phyloP scores from a whole-genome alignment of 2,888 invertebrate genomes.

The Alviniconcha strummeri region DNA sequence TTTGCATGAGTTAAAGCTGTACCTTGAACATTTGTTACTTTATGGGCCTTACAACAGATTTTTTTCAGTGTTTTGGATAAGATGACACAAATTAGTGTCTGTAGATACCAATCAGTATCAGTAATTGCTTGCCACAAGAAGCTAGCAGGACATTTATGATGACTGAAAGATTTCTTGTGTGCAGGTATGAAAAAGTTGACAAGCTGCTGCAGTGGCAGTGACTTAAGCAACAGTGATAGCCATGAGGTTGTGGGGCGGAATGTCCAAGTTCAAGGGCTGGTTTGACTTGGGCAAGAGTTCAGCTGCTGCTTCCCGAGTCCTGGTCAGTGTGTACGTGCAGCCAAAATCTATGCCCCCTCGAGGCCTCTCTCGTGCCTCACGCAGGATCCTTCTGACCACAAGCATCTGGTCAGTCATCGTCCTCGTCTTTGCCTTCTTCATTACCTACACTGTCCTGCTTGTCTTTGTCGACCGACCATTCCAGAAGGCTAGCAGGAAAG shows the following conservation, averaged over 20 bases:
- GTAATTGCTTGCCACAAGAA: too few relatives aligned
- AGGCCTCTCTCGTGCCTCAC: constrained; percentile 43
- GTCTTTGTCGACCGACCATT: constrained; percentile 48
- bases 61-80: neutral
- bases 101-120: neutral
- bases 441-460: constrained; percentile 57
- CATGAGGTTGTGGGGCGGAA: neutral
- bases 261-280: neutral
- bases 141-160: too few relatives aligned
- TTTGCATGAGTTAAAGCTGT: too few relatives aligned
- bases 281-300: neutral
- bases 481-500: neutral
- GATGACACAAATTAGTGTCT: neutral
- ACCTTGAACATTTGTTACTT: too few relatives aligned
- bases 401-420: constrained; percentile 59
- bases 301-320: constrained; percentile 17
- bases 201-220: neutral
- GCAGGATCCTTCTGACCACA: constrained; percentile 55
- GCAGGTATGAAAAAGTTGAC: neutral
- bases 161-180: neutral
- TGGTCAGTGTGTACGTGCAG: constrained; percentile 50
- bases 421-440: constrained; percentile 53
- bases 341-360: constrained; percentile 52
- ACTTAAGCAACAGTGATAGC: neutral
- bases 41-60: too few relatives aligned